These are phyloP conservation scores for Drosophila pseudotalamancana DNA, from an alignment of 2,888 invertebrate species.

Conservation along the genomic window DNA sequence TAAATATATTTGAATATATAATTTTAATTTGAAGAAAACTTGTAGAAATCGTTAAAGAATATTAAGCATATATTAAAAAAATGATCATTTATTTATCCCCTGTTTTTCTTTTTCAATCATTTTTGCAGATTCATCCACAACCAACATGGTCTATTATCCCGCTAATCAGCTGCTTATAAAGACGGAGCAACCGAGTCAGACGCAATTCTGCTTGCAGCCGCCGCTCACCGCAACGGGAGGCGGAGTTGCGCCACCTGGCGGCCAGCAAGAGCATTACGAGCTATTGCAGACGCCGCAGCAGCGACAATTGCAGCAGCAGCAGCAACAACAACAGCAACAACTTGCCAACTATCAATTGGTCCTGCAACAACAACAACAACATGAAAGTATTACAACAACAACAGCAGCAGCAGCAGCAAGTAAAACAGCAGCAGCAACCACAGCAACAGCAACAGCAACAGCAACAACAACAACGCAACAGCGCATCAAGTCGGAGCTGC, in stretches of 20 bases:
- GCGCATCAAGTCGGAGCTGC: slow-evolving; percentile 66
- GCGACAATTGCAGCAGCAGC: slow-evolving; percentile 66
- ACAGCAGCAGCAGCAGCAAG: slow-evolving; percentile 17
- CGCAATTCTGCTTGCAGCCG: slow-evolving; percentile 79
- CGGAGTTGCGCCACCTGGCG: slow-evolving; percentile 32
- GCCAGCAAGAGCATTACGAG: slow-evolving; percentile 65
- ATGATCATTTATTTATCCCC: background rate
- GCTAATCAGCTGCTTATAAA: slow-evolving; percentile 83
- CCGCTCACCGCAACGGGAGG: slow-evolving; percentile 37
- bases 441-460: slow-evolving; percentile 10
- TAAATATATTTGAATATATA: too few species aligned
- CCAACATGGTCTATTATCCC: slow-evolving; percentile 84
- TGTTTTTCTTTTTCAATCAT: too few species aligned
- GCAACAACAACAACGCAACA: slow-evolving; percentile 21
- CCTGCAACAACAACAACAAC: slow-evolving; percentile 58
- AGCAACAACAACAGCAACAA: slow-evolving; percentile 42
- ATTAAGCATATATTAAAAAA: background rate
- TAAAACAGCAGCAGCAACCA: slow-evolving; percentile 14
- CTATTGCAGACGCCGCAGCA: slow-evolving; percentile 67
- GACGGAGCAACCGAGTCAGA: slow-evolving; percentile 82
- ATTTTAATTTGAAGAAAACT: too few species aligned
- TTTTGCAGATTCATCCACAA: slow-evolving; percentile 73
- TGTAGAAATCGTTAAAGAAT: background rate
- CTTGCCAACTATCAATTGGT: slow-evolving; percentile 52
- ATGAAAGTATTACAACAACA: slow-evolving; percentile 42